Percentiles rank a stretch among this genome's conserved stretches.
phyloP scores from a whole-genome alignment of 2,797 vertebrate species.

The Threskiornis aethiopicus region DNA sequence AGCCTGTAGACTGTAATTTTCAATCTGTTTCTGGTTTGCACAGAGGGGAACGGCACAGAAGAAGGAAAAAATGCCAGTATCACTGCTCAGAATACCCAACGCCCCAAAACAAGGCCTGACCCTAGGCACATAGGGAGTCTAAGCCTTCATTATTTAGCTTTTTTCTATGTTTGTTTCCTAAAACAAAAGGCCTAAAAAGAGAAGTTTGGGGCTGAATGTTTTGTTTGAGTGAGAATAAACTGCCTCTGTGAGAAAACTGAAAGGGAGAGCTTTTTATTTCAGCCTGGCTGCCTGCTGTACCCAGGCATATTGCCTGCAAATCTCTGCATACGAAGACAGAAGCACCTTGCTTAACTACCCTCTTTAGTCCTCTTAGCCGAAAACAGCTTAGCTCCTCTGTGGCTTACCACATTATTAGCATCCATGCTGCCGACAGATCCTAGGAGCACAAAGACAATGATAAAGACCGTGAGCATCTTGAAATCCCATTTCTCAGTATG shows the following conservation, averaged over 20 bases:
- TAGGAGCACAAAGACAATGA: neutral
- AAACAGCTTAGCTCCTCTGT: neutral
- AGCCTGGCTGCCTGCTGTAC: neutral
- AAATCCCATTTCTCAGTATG: neutral
- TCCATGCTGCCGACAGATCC: neutral
- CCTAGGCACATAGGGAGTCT: neutral
- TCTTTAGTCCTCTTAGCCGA: neutral
- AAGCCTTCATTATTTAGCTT: neutral
- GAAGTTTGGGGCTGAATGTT: neutral
- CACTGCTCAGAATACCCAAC: neutral
- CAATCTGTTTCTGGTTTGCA: neutral
- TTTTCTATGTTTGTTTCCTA: neutral
- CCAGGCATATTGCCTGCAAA: neutral
- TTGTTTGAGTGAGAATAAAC: neutral
- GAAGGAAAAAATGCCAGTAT: accelerated
- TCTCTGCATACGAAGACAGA: neutral
- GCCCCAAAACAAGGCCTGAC: neutral
- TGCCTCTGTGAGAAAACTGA: neutral
- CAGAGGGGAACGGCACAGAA: neutral
- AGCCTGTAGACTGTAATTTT: neutral
- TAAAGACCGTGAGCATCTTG: neutral
- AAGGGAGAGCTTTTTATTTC: neutral
- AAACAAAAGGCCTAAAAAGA: neutral
- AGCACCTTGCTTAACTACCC: neutral
- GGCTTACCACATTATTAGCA: neutral